Evolutionary conservation across 2,797 vertebrate species (phyloP).

Genomic region (Serranus cabrilla): DNA sequence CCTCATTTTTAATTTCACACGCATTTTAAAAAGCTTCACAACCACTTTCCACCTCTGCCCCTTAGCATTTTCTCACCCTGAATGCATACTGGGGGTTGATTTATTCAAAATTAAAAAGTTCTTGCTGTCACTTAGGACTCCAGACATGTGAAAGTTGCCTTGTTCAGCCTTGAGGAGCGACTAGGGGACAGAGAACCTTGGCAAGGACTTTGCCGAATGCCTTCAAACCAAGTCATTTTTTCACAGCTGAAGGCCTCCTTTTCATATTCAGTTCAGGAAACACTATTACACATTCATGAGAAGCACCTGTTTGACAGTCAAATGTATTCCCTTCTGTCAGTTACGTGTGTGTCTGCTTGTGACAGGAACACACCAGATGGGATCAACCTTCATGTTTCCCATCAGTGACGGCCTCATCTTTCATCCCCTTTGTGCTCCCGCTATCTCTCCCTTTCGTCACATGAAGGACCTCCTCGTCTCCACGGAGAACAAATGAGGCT

Average conservation of each 20-base stretch:
- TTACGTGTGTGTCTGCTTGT: constrained; percentile 10
- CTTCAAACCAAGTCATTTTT: constrained; percentile 31
- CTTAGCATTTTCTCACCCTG: constrained; percentile 1
- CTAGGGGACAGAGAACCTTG: neutral
- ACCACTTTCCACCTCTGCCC: neutral
- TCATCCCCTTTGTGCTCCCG: constrained; percentile 47
- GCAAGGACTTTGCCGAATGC: constrained; percentile 8
- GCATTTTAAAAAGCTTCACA: neutral
- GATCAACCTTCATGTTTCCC: constrained; percentile 65
- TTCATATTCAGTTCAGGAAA: constrained; percentile 19
- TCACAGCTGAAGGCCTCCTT: constrained; percentile 13
- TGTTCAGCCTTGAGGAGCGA: constrained; percentile 11
- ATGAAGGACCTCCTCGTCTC: constrained; percentile 63
- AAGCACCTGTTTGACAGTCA: constrained; percentile 60
- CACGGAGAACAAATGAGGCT: constrained; percentile 59
- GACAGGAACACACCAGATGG: constrained; percentile 39
- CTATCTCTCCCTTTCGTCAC: constrained; percentile 28
- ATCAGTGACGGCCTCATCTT: constrained; percentile 39
- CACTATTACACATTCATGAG: constrained; percentile 66
- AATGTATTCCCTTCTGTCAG: constrained; percentile 56
- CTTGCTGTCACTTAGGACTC: neutral
- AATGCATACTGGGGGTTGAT: neutral
- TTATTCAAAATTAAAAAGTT: constrained; percentile 2
- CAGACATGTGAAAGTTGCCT: neutral
- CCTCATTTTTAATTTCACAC: constrained; percentile 7